phyloP scores from a whole-genome alignment of 2,113 vertebrate species.

The Carassius gibelio region DNA sequence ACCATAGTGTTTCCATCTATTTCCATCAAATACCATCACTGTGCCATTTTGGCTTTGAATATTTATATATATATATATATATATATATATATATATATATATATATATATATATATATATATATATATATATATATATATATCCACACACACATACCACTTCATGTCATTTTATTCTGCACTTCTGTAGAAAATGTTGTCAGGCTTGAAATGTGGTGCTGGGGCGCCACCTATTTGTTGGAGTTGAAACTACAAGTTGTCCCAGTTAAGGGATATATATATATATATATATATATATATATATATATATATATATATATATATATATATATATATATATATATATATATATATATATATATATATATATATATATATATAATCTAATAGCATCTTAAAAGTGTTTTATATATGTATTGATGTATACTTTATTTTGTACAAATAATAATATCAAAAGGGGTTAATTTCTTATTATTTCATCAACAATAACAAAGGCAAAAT shows the following conservation, averaged over 20 bases:
- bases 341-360: no score
- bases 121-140: neutral
- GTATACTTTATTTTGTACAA: no score
- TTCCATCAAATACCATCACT: neutral
- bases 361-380: no score
- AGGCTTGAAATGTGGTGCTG: neutral
- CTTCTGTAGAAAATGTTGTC: neutral
- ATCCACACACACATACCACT: neutral
- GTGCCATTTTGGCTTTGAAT: neutral
- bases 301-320: no score
- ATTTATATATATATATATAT: neutral
- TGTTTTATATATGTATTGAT: no score
- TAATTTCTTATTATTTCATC: no score
- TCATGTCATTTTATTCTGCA: neutral
- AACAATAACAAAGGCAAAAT: no score
- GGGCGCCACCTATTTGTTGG: conserved; percentile 54
- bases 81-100: neutral
- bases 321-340: no score
- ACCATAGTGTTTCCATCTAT: neutral
- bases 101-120: neutral
- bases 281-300: no score
- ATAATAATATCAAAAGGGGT: no score
- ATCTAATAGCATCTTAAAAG: no score
- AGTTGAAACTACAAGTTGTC: neutral
- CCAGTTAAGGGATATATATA: no score